Conservation (phyloP, 2,797 vertebrate genomes). For the Sebastes nivosus region DNA sequence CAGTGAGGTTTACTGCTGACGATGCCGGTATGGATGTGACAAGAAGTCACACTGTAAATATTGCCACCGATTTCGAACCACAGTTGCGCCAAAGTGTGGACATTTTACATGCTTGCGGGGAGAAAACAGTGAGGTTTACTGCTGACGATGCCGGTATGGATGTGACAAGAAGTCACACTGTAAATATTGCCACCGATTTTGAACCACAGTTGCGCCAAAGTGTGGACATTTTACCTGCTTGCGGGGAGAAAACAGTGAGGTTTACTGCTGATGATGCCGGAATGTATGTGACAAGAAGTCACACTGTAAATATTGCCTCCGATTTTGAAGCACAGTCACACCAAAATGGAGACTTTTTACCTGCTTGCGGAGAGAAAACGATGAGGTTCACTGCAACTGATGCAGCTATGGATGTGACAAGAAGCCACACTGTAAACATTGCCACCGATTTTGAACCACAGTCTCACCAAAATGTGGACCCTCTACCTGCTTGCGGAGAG, state of each 20-base stretch:
- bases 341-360: neutral
- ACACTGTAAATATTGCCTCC: neutral
- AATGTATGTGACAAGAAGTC: conserved; percentile 23
- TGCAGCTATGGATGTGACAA: conserved; percentile 24
- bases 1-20: neutral
- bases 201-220: fast-evolving
- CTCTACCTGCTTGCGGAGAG: neutral
- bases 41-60: neutral
- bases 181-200: neutral
- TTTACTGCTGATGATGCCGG: neutral
- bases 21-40: conserved; percentile 2
- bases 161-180: conserved; percentile 18
- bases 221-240: no score
- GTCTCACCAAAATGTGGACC: neutral
- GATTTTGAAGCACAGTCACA: fast-evolving
- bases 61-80: neutral
- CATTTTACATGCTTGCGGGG: neutral
- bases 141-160: conserved; percentile 16
- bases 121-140: conserved; percentile 5
- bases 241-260: neutral
- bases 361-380: neutral
- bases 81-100: neutral
- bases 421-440: conserved; percentile 18
- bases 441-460: fast-evolving
- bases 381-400: conserved; percentile 4